Evolutionary conservation across 2,888 invertebrate species (phyloP).

Genomic region (Patella pellucida): DNA sequence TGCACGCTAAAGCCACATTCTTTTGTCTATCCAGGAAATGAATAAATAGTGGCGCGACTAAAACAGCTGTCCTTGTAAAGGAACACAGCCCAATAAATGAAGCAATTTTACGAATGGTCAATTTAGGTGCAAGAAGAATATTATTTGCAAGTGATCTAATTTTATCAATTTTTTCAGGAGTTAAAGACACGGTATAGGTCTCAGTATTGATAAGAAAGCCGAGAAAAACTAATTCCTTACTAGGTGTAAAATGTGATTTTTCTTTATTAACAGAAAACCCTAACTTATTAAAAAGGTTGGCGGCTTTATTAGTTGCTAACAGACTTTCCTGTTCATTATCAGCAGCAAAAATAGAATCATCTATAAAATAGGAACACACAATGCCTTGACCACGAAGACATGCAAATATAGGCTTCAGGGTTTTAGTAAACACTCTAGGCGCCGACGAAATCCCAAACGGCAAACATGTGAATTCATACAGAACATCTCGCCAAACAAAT

Average conservation of each 20-base stretch:
- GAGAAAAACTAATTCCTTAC: background rate
- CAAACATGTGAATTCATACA: background rate
- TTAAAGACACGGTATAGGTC: background rate
- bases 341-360: background rate
- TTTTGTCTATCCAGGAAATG: background rate
- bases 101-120: slow-evolving; percentile 1
- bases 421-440: background rate
- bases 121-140: background rate
- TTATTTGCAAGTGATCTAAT: background rate
- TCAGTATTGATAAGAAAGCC: background rate
- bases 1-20: background rate
- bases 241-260: background rate
- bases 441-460: background rate
- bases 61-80: too few species aligned
- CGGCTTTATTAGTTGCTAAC: background rate
- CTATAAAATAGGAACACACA: slow-evolving; percentile 4
- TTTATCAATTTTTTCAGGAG: background rate
- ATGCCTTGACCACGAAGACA: background rate
- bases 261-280: background rate
- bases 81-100: background rate
- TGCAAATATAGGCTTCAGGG: slow-evolving; percentile 1
- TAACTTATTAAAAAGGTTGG: background rate
- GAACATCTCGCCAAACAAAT: background rate
- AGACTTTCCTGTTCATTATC: background rate
- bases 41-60: too few species aligned